Percentiles rank a stretch among this genome's conserved stretches.
phyloP scores from a whole-genome alignment of 1,140 invertebrate genomes.

The Drosophila rhopaloa region DNA sequence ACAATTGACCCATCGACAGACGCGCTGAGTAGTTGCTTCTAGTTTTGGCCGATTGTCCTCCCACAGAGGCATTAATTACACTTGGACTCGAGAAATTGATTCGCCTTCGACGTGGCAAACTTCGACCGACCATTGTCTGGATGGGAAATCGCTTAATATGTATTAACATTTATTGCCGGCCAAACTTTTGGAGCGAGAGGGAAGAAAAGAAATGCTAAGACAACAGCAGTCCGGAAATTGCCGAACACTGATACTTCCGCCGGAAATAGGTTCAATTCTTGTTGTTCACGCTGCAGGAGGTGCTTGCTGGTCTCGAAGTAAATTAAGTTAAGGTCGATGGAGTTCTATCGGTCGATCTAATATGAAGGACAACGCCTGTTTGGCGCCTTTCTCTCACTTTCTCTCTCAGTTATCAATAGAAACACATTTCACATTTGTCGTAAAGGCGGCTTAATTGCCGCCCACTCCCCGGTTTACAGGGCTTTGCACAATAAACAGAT shows the following conservation, averaged over 20 bases:
- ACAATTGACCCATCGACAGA: slow-evolving; percentile 18
- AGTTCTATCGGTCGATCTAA: slow-evolving; percentile 24
- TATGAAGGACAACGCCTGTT: slow-evolving; percentile 40
- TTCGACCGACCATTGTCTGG: slow-evolving; percentile 13
- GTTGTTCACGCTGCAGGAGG: slow-evolving; percentile 30
- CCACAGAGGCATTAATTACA: slow-evolving; percentile 51
- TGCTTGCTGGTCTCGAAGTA: slow-evolving; percentile 20
- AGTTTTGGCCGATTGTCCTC: slow-evolving; percentile 6
- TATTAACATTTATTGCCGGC: slow-evolving; percentile 76
- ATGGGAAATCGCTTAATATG: slow-evolving; percentile 66
- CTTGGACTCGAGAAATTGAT: slow-evolving; percentile 51
- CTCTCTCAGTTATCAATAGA: slow-evolving; percentile 28
- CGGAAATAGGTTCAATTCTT: slow-evolving; percentile 80
- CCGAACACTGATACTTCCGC: slow-evolving; percentile 76
- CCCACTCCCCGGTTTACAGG: slow-evolving; percentile 50
- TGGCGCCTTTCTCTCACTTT: slow-evolving; percentile 25
- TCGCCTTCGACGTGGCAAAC: slow-evolving; percentile 11
- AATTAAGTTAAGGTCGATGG: slow-evolving; percentile 47
- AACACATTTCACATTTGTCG: slow-evolving; percentile 62
- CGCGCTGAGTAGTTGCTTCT: slow-evolving; percentile 31
- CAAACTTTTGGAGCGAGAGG: slow-evolving; percentile 19
- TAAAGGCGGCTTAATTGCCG: slow-evolving; percentile 59
- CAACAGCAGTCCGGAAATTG: slow-evolving; percentile 69
- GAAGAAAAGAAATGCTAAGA: slow-evolving; percentile 36
- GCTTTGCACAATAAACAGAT: slow-evolving; percentile 73